Conservation (phyloP, 1,140 invertebrate genomes). For the Thaumatotibia leucotreta region DNA sequence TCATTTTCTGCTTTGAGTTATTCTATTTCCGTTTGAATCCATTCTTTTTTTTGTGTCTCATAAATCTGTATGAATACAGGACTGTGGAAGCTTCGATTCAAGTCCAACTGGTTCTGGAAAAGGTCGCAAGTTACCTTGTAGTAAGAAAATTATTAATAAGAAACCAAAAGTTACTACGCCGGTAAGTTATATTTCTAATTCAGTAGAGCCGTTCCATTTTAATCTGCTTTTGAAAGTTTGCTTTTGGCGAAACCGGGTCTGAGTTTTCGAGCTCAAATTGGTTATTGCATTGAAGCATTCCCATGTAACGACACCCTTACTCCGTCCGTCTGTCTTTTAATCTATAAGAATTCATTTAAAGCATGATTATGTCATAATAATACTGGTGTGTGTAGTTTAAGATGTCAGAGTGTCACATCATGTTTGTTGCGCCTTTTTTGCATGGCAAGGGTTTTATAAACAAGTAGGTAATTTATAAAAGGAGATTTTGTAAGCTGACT, state of each 20-base stretch:
- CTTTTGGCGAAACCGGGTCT: conserved; percentile 9
- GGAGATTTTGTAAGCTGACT: background rate
- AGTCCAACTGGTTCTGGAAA: conserved; percentile 64
- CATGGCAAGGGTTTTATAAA: background rate
- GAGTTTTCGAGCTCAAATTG: background rate
- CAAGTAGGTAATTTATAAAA: background rate
- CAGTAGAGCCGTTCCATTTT: conserved; percentile 11
- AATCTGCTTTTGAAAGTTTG: conserved; percentile 10
- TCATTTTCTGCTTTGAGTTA: conserved; percentile 6
- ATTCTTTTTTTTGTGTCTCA: conserved; percentile 11
- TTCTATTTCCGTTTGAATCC: conserved; percentile 7
- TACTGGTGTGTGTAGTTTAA: background rate
- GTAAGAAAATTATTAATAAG: conserved; percentile 53
- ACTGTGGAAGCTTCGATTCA: conserved; percentile 59
- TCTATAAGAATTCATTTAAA: background rate
- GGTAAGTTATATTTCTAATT: conserved; percentile 34
- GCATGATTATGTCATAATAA: background rate
- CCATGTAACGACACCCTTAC: background rate
- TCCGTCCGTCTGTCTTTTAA: background rate
- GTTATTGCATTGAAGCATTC: conserved; percentile 7
- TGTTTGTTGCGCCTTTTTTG: background rate
- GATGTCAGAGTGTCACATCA: background rate
- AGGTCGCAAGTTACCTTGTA: conserved; percentile 40
- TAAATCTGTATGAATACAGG: conserved; percentile 30
- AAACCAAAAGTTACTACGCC: conserved; percentile 63